phyloP scores from a whole-genome alignment of 2,113 vertebrate species.

The Rhynchopsitta pachyrhyncha region DNA sequence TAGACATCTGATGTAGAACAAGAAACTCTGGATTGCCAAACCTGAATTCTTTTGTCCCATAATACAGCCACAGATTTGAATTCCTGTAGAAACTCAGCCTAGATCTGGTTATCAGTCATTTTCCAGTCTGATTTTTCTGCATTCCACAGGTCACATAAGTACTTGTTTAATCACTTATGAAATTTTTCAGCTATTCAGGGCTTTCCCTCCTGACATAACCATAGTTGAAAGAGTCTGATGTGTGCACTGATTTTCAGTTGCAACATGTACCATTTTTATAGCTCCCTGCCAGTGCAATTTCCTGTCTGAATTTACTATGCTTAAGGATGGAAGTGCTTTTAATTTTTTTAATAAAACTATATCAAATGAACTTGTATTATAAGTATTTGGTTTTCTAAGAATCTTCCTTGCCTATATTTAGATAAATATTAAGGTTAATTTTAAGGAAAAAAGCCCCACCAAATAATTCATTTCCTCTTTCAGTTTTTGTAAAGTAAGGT shows the following conservation, averaged over 20 bases:
- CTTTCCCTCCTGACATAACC: background rate
- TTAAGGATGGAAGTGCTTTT: background rate
- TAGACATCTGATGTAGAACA: background rate
- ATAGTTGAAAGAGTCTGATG: background rate
- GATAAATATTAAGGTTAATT: background rate
- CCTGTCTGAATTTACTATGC: background rate
- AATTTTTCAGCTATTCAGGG: background rate
- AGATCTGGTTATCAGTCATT: background rate
- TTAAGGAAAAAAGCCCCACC: rapidly evolving
- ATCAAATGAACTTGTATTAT: background rate
- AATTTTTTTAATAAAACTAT: background rate
- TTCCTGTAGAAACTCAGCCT: background rate
- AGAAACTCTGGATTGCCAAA: background rate
- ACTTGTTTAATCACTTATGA: background rate
- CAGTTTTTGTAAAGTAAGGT: background rate
- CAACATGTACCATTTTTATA: background rate
- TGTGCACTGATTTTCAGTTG: background rate
- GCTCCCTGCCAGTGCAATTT: slow-evolving; percentile 16
- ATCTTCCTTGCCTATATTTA: background rate
- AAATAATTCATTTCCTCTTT: background rate
- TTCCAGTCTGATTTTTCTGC: background rate
- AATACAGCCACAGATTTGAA: background rate
- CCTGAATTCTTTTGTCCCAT: background rate
- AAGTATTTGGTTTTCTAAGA: background rate
- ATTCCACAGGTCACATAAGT: background rate